A percentile compares a stretch with the other conserved stretches of the same genome.
Evolutionary conservation across 37 sponge, comb jelly and placozoan species (phyloP).

Genomic region (Aphrocallistes beatrix): DNA sequence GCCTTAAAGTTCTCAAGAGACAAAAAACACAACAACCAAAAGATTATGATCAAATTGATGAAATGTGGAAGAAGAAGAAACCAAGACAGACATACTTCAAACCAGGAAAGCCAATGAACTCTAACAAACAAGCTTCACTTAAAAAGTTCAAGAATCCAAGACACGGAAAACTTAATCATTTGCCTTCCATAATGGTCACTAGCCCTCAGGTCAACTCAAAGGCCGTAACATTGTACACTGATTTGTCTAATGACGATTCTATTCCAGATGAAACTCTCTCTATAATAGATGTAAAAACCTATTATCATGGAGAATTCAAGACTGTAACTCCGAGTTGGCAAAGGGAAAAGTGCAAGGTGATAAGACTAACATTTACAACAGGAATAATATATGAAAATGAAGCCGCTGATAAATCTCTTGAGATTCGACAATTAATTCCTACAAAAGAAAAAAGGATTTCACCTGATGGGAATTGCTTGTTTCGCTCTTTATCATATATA

Average conservation of each 20-base stretch:
- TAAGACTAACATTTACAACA: not conserved
- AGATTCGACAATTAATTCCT: not conserved
- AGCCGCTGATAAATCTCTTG: not conserved
- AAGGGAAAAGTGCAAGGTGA: not conserved
- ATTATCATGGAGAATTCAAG: not conserved
- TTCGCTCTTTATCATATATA: not conserved
- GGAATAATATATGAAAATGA: not conserved
- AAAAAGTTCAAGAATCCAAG: too few relatives aligned
- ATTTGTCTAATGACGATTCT: not conserved
- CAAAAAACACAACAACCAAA: not conserved
- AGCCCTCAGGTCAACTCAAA: not conserved
- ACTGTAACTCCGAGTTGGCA: not conserved
- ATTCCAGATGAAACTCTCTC: not conserved
- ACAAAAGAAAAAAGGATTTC: not conserved
- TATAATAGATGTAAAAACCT: not conserved
- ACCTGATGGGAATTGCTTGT: conserved; percentile 7
- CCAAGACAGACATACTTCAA: not conserved
- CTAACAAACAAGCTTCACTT: too few relatives aligned
- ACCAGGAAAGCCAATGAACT: not conserved
- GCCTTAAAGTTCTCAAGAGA: not conserved
- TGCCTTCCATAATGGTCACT: not conserved
- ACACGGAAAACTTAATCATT: not conserved
- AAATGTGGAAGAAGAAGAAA: not conserved
- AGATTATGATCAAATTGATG: not conserved
- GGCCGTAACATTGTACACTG: not conserved